phyloP scores from a whole-genome alignment of 2,888 invertebrate species.

The Seira musarum region DNA sequence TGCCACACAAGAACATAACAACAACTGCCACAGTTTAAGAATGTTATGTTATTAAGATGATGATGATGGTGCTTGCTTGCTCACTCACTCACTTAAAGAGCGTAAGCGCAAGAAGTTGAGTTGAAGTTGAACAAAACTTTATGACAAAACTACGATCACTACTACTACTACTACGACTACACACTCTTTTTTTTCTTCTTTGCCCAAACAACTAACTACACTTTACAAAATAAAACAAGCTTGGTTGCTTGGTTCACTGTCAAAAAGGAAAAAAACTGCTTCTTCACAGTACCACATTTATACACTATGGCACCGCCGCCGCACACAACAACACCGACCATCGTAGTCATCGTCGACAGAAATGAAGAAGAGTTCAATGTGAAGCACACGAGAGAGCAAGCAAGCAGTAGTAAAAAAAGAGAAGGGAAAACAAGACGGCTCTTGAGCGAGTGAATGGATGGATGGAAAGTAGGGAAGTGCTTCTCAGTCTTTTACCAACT shows the following conservation, averaged over 20 bases:
- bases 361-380: conserved; percentile 44
- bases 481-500: conserved; percentile 64
- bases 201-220: not conserved
- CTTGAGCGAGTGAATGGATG: conserved; percentile 46
- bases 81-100: conserved; percentile 45
- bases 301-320: not conserved
- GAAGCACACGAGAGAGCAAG: conserved; percentile 24
- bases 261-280: conserved; percentile 21
- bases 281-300: conserved; percentile 16
- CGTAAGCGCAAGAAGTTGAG: conserved; percentile 24
- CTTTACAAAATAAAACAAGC: conserved; percentile 1
- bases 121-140: conserved; percentile 21
- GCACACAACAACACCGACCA: conserved; percentile 11
- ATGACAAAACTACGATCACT: conserved; percentile 1
- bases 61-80: conserved; percentile 48
- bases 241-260: conserved; percentile 21
- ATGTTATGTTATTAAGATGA: conserved; percentile 43
- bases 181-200: not conserved
- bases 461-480: conserved; percentile 49
- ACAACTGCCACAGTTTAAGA: conserved; percentile 42
- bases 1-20: conserved; percentile 12
- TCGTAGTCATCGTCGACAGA: not conserved
- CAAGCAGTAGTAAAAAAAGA: conserved; percentile 24
- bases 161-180: conserved; percentile 5
- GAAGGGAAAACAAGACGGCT: conserved; percentile 40